phyloP scores from a whole-genome alignment of 2,797 vertebrate genomes.

The Pseudochromis fuscus region DNA sequence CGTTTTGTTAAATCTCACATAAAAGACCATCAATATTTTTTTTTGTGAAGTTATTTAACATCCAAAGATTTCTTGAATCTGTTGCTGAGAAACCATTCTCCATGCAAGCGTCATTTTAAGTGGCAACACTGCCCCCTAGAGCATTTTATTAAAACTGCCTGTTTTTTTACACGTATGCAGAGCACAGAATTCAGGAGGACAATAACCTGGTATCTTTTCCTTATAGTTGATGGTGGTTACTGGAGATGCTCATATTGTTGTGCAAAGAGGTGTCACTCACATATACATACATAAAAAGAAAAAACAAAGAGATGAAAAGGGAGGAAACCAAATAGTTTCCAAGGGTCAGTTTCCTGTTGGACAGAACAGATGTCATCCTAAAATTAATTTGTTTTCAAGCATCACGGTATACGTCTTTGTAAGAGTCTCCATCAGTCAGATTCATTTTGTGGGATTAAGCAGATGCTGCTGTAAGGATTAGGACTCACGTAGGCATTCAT shows the following conservation, averaged over 20 bases:
- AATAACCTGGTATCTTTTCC: background rate
- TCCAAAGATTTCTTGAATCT: conserved; percentile 6
- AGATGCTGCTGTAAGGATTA: conserved; percentile 64
- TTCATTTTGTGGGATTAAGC: conserved; percentile 64
- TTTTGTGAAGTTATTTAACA: background rate
- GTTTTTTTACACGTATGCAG: background rate
- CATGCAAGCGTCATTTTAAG: conserved; percentile 21
- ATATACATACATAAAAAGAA: background rate
- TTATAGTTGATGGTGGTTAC: background rate
- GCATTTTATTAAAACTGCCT: conserved; percentile 26
- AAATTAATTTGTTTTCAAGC: conserved; percentile 18
- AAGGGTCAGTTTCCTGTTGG: background rate
- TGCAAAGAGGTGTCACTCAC: background rate
- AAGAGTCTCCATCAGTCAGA: conserved; percentile 18
- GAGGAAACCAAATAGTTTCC: background rate
- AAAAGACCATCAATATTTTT: background rate
- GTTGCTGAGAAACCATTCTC: conserved; percentile 25
- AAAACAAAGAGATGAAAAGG: background rate
- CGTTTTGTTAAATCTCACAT: background rate
- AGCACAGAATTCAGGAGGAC: background rate
- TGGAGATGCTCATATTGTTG: background rate
- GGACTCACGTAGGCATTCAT: conserved; percentile 23
- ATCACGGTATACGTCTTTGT: conserved; percentile 2
- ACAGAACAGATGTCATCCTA: conserved; percentile 26
- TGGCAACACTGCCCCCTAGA: conserved; percentile 72